Base-by-base conservation (phyloP, 2,113 vertebrate genomes). In the Lates calcarifer region DNA sequence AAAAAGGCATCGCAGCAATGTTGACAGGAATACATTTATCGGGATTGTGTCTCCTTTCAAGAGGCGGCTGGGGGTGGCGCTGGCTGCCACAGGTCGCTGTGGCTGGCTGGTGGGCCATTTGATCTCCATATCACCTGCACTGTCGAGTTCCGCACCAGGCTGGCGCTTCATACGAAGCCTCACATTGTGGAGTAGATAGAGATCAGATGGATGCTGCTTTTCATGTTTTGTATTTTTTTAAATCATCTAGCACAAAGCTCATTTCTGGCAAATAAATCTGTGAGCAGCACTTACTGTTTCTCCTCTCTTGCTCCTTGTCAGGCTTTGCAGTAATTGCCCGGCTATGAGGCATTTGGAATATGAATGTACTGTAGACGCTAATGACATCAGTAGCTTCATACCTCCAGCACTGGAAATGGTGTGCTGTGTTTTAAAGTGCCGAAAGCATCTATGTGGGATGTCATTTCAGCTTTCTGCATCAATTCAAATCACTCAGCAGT, bases 1-100 rank as follows among this genome's bases (percentile, higher is more conserved):
- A 94, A 95, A 94, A 92, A 94, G 90, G 89, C 90, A 91, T 89
- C 71, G 87, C 88, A 90, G 89, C 92, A 87, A 92, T 94, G 92
- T 94, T 95, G 95, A 94, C 93, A 94, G 91, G 91, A 95, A 94
- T 94, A 94, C 94, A 89, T 94, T 95, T 93, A 95, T 95, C 62
- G 91, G 91, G 90, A 95, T 95, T 89, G 90, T 92, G 90, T 95
- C 93, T 84, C 78, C 84, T 95, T 95, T 94, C 94, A 93, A 89
- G 90, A 87, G 88, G 92, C 93, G 85, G 90, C 91, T 88, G 61
- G 76, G 82, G 89, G 92, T 74, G 86, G 87, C 82, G 87, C 91
- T 82, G 82, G 66, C 88, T 89, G 89, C 87, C 87, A 85, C 91
- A 79, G 89, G 92, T 90, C 85, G 77, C 79, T 83, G 78, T 20